Conservation (phyloP, 2,888 invertebrate genomes). For the Fabriciana adippe region DNA sequence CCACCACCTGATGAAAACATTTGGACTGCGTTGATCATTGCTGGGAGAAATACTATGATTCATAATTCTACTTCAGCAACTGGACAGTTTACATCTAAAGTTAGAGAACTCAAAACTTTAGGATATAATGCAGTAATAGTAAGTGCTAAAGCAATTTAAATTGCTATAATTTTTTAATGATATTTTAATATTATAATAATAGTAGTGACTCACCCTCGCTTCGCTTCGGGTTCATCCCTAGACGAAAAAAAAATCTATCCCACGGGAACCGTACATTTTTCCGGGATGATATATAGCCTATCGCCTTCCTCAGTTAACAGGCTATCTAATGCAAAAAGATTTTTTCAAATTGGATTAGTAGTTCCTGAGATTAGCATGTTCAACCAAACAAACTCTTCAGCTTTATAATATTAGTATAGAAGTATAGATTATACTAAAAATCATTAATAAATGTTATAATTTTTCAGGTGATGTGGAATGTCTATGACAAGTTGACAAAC, state of each 20-base stretch:
- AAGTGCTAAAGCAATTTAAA: conserved; percentile 43
- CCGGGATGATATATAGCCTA: too few species aligned
- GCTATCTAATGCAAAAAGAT: too few species aligned
- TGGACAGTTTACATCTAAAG: conserved; percentile 84
- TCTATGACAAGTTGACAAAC: conserved; percentile 62
- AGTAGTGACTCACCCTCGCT: too few species aligned
- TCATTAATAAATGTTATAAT: conserved; percentile 25
- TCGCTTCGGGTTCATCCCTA: too few species aligned
- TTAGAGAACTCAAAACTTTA: conserved; percentile 83
- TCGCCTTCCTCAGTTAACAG: too few species aligned
- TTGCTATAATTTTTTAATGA: conserved; percentile 7
- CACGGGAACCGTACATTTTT: too few species aligned
- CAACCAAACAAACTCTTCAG: too few species aligned
- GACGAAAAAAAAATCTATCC: too few species aligned
- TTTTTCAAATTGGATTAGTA: too few species aligned
- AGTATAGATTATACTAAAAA: not conserved
- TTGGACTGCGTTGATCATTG: conserved; percentile 83
- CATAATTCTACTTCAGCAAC: conserved; percentile 72
- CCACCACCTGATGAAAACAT: conserved; percentile 60
- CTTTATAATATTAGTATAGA: too few species aligned
- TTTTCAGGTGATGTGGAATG: conserved; percentile 79
- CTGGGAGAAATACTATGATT: conserved; percentile 84
- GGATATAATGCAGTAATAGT: conserved; percentile 84
- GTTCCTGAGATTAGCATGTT: too few species aligned
- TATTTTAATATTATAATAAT: not conserved